Percentiles rank a stretch among this genome's conserved stretches.
Conservation (phyloP, 1,140 invertebrate genomes). For the Sinella curviseta region DNA sequence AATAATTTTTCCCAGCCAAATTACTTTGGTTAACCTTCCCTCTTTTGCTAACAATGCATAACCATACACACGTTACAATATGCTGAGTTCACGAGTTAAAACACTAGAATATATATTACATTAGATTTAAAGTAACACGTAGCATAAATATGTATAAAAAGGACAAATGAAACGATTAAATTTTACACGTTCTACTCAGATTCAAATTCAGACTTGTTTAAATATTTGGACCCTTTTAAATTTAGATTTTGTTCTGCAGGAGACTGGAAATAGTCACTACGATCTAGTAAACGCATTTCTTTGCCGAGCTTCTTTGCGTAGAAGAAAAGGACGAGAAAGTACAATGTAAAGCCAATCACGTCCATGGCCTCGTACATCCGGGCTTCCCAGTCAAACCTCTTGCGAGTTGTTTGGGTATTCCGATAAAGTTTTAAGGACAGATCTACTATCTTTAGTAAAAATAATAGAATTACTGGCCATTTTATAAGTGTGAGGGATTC, state of each 20-base stretch:
- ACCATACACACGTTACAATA: too few relatives aligned
- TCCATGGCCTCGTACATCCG: neutral
- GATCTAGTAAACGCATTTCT: slow-evolving; percentile 16
- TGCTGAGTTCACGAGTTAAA: too few relatives aligned
- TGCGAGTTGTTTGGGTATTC: neutral
- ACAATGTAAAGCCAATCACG: neutral
- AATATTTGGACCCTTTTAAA: slow-evolving; percentile 12
- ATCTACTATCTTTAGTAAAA: neutral
- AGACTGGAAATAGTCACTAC: slow-evolving; percentile 12
- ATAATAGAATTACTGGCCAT: neutral
- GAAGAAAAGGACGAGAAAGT: slow-evolving; percentile 27
- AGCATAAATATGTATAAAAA: too few relatives aligned
- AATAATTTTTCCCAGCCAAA: too few relatives aligned
- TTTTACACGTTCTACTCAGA: neutral
- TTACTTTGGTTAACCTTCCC: too few relatives aligned
- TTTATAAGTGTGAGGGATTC: slow-evolving; percentile 18
- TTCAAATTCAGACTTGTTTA: slow-evolving; percentile 25
- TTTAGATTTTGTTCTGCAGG: slow-evolving; percentile 5
- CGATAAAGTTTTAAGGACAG: neutral
- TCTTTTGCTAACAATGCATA: too few relatives aligned
- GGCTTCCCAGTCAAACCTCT: slow-evolving; percentile 13
- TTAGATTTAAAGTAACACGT: too few relatives aligned
- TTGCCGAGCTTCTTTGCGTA: slow-evolving; percentile 4
- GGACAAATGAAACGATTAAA: neutral
- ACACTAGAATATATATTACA: too few relatives aligned